Percentiles rank a stretch among this genome's conserved stretches.
Evolutionary conservation across 2,888 invertebrate genomes (phyloP).

Genomic region (Dasypolia templi): DNA sequence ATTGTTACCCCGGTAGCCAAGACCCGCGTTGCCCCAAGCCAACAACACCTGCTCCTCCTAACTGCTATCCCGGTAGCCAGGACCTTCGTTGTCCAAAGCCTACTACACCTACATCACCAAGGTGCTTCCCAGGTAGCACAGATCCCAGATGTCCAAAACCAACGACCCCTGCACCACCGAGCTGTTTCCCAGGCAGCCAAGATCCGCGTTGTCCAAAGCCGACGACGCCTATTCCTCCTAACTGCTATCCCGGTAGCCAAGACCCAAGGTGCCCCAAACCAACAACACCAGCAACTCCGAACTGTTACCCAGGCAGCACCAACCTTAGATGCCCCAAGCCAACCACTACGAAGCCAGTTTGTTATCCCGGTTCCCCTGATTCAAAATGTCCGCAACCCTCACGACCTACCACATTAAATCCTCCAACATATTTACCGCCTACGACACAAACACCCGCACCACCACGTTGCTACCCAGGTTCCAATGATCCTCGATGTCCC

Average conservation of each 20-base stretch:
- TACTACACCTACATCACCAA: slow-evolving; percentile 61
- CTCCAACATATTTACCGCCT: slow-evolving; percentile 73
- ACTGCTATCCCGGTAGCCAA: background rate
- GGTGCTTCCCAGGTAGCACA: slow-evolving; percentile 64
- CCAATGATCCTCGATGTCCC: slow-evolving; percentile 61
- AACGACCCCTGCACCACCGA: slow-evolving; percentile 69
- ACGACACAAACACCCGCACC: slow-evolving; percentile 52
- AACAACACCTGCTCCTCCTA: slow-evolving; percentile 71
- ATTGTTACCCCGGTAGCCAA: slow-evolving; percentile 66
- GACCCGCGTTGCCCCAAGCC: slow-evolving; percentile 66
- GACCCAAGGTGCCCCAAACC: background rate
- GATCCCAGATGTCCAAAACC: slow-evolving; percentile 73
- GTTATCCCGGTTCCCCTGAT: slow-evolving; percentile 62
- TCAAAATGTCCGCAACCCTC: slow-evolving; percentile 64
- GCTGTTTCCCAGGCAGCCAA: slow-evolving; percentile 69
- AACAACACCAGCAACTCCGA: background rate
- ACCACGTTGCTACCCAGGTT: slow-evolving; percentile 48
- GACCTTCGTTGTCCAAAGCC: slow-evolving; percentile 69
- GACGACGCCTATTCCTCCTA: slow-evolving; percentile 56
- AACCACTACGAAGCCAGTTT: slow-evolving; percentile 57
- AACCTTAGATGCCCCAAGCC: slow-evolving; percentile 70
- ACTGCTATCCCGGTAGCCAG: slow-evolving; percentile 74
- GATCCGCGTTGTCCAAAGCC: slow-evolving; percentile 66
- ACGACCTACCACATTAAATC: slow-evolving; percentile 58
- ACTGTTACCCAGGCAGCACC: slow-evolving; percentile 54